Conservation (phyloP, 2,797 vertebrate genomes). For the Acanthurus lineatus region DNA sequence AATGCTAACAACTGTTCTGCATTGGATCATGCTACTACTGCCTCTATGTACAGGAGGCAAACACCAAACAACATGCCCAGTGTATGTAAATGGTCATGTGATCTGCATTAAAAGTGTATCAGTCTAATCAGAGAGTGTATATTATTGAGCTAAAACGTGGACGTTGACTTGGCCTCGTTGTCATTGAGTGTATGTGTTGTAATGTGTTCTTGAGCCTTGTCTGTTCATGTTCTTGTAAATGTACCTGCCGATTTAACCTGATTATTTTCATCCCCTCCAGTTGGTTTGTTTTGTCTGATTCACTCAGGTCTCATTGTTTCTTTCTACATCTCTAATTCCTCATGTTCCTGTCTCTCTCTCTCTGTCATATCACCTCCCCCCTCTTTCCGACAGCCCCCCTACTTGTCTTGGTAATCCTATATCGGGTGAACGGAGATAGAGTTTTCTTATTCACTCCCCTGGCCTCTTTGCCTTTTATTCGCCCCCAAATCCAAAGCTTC, state of each 20-base stretch:
- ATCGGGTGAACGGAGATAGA: conserved; percentile 74
- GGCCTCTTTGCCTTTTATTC: conserved; percentile 64
- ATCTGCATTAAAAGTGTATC: too few relatives aligned
- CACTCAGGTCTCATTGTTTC: conserved; percentile 65
- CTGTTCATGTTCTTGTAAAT: conserved; percentile 36
- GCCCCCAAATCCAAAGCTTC: conserved; percentile 74
- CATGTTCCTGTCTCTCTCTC: conserved; percentile 47
- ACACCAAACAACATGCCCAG: too few relatives aligned
- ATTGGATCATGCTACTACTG: too few relatives aligned
- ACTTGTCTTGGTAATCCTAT: conserved; percentile 80
- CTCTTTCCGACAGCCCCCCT: conserved; percentile 55
- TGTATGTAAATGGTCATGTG: too few relatives aligned
- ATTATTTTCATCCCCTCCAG: conserved; percentile 44
- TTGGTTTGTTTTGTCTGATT: conserved; percentile 55
- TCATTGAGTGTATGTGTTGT: too few relatives aligned
- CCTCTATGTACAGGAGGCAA: too few relatives aligned
- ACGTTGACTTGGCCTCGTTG: too few relatives aligned
- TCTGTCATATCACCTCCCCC: conserved; percentile 48
- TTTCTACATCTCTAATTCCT: conserved; percentile 67
- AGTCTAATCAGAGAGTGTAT: too few relatives aligned
- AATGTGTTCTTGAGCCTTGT: not conserved
- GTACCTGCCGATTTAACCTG: conserved; percentile 63
- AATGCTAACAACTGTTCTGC: too few relatives aligned
- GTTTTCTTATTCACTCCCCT: conserved; percentile 66
- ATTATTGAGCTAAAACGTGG: too few relatives aligned